Evolutionary conservation across 2,113 vertebrate genomes (phyloP), one percentile per base, ranked within the genome.

Genomic region (Oxyruncus cristatus): DNA sequence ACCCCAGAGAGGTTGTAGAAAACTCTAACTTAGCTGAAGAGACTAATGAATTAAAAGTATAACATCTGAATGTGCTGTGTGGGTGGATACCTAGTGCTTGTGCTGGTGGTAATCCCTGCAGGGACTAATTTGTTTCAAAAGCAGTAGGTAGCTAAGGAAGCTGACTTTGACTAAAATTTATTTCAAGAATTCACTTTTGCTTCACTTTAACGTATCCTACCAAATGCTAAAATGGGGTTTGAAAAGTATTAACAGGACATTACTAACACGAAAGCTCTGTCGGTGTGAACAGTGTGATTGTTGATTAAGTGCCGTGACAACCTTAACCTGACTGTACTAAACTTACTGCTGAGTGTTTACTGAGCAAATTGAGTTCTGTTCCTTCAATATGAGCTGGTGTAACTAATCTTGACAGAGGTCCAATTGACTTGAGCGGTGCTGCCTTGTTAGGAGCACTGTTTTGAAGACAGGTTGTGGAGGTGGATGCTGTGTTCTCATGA

Each of bases 21-120:
- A 95, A 27, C 41, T 85, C 89, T 96, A 95, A 94, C 90, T 81
- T 68, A 89, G 23, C 28, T 94, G 63, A 59, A 90, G 92, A 68
- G 81, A 93, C 63, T 85, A 73, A 91, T 47, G 50, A 96, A 96
- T 97, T 95, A 87, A 53, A 95, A 97, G 41, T 37, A 4, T 58
- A 89, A 85, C 62, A 73, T 49, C 74, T 95, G 58, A 97, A 89
- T 91, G 74, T 39, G 46, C n/a, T 3, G 0, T 22, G 72, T 88
- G 78, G 87, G 81, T n/a, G 72, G 82, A 37, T 86, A 85, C 41
- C 58, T 93, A 50, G 49, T 94, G 59, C 58, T 92, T 19, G 1
- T 82, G 75, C 85, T 91, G 59, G 42, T 77, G 80, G 85, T 86
- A 92, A 90, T 97, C 94, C 94, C 84, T 95, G 37, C 52, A 90